Conservation (phyloP, 1,140 invertebrate species). For the Drosophila auraria region DNA sequence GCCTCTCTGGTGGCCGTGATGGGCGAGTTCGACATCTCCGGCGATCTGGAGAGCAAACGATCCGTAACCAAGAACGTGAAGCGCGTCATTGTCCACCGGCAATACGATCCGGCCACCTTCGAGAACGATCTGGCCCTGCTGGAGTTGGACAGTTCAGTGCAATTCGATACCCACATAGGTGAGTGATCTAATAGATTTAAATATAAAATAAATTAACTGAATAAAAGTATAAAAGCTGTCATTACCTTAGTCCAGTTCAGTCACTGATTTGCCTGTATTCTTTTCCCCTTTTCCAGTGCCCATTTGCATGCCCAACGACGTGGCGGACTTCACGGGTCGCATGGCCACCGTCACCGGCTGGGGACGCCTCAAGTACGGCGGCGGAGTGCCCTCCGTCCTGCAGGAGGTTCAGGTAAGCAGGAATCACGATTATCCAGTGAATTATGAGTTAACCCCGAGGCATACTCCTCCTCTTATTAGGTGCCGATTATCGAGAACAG, state of each 20-base stretch:
- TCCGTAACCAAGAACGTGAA: slow-evolving; percentile 93
- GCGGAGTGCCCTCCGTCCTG: slow-evolving; percentile 93
- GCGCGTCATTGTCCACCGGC: slow-evolving; percentile 94
- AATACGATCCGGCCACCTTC: slow-evolving; percentile 95
- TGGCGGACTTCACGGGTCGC: slow-evolving; percentile 92
- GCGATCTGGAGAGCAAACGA: slow-evolving; percentile 91
- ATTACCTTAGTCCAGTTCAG: no score
- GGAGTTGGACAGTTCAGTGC: slow-evolving; percentile 93
- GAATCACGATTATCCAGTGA: not conserved
- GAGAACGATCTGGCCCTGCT: slow-evolving; percentile 95
- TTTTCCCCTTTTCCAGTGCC: slow-evolving; percentile 88
- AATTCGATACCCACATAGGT: slow-evolving; percentile 94
- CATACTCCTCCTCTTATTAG: slow-evolving; percentile 71
- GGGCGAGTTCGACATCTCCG: slow-evolving; percentile 95
- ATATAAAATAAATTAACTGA: no score
- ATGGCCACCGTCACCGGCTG: slow-evolving; percentile 94
- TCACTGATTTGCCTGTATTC: not conserved
- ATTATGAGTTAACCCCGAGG: slow-evolving; percentile 8
- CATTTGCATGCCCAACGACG: slow-evolving; percentile 94
- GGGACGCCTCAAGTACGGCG: slow-evolving; percentile 90
- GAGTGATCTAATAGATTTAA: slow-evolving; percentile 56
- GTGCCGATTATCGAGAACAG: slow-evolving; percentile 96
- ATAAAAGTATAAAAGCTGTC: no score
- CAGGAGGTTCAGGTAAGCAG: slow-evolving; percentile 92
- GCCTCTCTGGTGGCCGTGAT: slow-evolving; percentile 95